These are phyloP conservation scores for Psilanteris sp. DNA, from an alignment of 1,140 invertebrate species.

Conservation along the genomic window DNA sequence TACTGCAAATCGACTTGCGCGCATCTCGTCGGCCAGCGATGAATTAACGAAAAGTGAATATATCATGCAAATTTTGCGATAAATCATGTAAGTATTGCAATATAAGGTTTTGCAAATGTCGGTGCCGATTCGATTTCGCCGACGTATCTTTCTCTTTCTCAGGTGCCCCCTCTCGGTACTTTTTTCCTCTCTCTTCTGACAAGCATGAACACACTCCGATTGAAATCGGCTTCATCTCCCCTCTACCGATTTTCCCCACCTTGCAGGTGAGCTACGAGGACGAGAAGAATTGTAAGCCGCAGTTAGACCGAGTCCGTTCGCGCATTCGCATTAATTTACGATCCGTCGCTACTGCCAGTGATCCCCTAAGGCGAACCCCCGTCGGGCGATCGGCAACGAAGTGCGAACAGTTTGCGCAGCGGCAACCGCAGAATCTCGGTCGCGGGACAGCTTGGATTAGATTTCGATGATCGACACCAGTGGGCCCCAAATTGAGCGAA, in stretches of 20 bases:
- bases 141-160: conserved; percentile 57
- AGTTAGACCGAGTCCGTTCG: conserved; percentile 78
- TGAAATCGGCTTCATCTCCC: conserved; percentile 58
- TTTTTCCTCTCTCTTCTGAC: conserved; percentile 57
- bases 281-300: conserved; percentile 71
- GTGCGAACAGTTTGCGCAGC: conserved; percentile 28
- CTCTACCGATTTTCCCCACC: conserved; percentile 66
- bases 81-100: too few species aligned
- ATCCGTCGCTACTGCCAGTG: conserved; percentile 54
- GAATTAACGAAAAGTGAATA: too few species aligned
- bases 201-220: conserved; percentile 49
- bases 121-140: conserved; percentile 40
- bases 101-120: too few species aligned
- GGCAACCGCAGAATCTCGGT: conserved; percentile 34
- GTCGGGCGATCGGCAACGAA: conserved; percentile 18
- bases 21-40: too few species aligned
- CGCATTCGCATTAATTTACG: conserved; percentile 76
- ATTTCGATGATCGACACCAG: conserved; percentile 1
- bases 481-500: too few species aligned
- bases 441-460: conserved; percentile 8
- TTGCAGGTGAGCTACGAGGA: conserved; percentile 66
- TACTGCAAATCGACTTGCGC: too few species aligned
- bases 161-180: conserved; percentile 35
- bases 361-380: conserved; percentile 43
- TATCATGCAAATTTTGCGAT: too few species aligned